Evolutionary conservation across 2,888 invertebrate genomes (phyloP).

Genomic region (Ephialtes manifestator): DNA sequence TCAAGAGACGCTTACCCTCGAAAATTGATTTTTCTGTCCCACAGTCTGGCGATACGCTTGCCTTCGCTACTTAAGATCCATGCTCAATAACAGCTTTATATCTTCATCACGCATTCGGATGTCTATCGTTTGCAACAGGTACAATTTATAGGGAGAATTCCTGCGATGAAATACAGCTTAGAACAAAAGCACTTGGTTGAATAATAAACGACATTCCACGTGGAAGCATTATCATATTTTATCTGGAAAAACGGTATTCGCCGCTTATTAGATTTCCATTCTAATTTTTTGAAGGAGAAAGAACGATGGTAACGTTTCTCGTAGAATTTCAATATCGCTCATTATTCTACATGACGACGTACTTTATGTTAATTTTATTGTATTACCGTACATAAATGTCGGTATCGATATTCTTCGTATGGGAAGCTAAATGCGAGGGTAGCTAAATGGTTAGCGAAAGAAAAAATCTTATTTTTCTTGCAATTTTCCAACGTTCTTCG

Average conservation of each 20-base stretch:
- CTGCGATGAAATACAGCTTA: background rate
- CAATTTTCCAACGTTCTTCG: no score
- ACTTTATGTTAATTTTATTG: slow-evolving; percentile 7
- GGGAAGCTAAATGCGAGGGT: no score
- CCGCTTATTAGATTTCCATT: slow-evolving; percentile 27
- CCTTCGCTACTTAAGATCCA: background rate
- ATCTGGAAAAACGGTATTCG: background rate
- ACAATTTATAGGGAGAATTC: background rate
- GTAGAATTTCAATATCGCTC: slow-evolving; percentile 17
- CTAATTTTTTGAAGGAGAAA: background rate
- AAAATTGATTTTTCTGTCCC: slow-evolving; percentile 11
- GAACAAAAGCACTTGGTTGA: background rate
- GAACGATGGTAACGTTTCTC: background rate
- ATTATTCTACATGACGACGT: background rate
- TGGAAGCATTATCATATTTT: background rate
- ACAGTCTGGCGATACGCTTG: background rate
- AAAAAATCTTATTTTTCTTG: no score
- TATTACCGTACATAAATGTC: background rate
- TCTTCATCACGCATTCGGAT: background rate
- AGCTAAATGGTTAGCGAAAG: no score
- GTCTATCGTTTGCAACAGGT: background rate
- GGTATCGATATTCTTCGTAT: background rate
- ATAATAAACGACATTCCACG: background rate
- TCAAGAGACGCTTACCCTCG: slow-evolving; percentile 19
- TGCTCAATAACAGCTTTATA: background rate